Evolutionary conservation across 2,797 vertebrate genomes (phyloP), one percentile per base, ranked within the genome.

Genomic region (Brotula barbata): DNA sequence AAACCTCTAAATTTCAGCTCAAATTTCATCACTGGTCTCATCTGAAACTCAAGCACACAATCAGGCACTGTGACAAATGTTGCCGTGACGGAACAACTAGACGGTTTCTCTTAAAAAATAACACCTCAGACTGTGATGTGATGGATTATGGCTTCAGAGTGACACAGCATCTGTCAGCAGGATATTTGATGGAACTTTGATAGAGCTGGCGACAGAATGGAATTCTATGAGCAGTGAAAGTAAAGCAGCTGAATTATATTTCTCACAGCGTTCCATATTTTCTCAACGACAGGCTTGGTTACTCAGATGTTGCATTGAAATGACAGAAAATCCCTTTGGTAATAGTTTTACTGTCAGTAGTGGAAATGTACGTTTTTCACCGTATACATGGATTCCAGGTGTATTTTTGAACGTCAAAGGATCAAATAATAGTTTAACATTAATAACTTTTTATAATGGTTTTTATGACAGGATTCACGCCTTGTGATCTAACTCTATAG

Each of bases 151-250:
- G 28, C 57, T 51, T 53, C 42, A 51, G 64, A 75, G 54, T 77
- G 71, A 73, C 71, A 51, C 58, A 75, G 62, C 65, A 65, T 65
- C 68, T 73, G 63, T 75, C 75, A 64, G 71, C 16, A 7, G 65
- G 68, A 66, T 51, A 65, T 70, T 69, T 81, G 73, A 84, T 80
- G 59, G 63, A 58, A 47, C 73, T 81, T 57, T 75, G 66, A 78
- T 71, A 39, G 64, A 70, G 65, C 42, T 40, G 6, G 41, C 34
- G 33, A 64, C 55, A 63, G 48, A 67, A 58, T 1, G 9, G 51
- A 28, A 65, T 16, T 22, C 40, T 20, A 43, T n/a, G 28, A 60
- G 36, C 4, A 0, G 15, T 5, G 41, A 44, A 68, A 64, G 34
- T 62, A 62, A 63, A 15, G 28, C 25, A 34, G 22, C 19, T 58